A percentile compares a stretch with the other conserved stretches of the same genome.
phyloP scores from a whole-genome alignment of 2,113 vertebrate species.

The Siniperca knerii region DNA sequence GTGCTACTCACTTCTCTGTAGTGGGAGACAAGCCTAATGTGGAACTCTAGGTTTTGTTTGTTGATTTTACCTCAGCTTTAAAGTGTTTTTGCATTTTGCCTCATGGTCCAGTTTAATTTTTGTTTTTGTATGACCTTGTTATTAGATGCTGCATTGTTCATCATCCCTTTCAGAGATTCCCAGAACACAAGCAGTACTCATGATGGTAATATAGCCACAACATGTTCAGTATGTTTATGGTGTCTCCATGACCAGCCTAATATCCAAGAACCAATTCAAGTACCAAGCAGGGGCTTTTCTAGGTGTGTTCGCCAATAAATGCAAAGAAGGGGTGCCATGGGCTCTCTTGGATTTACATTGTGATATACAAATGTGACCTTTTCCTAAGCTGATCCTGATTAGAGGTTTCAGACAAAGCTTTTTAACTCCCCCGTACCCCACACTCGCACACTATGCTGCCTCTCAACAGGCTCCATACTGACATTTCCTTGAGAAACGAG shows the following conservation, averaged over 20 bases:
- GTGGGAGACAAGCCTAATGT: not conserved
- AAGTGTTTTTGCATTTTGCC: not conserved
- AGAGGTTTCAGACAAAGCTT: slow-evolving; percentile 67
- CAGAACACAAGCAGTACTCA: not conserved
- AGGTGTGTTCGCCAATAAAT: not conserved
- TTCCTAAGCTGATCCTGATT: slow-evolving; percentile 70
- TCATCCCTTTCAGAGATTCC: not conserved
- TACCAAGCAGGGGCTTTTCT: not conserved
- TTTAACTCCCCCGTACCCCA: slow-evolving; percentile 51
- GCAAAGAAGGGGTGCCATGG: not conserved
- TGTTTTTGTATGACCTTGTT: too few species aligned
- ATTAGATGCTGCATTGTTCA: not conserved
- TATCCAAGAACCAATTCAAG: not conserved
- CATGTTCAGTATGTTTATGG: not conserved
- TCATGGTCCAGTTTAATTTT: not conserved
- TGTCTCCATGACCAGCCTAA: not conserved
- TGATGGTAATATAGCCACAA: not conserved
- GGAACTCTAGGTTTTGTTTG: not conserved
- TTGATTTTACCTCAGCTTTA: not conserved
- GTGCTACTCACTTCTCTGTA: not conserved
- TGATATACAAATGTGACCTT: slow-evolving; percentile 75
- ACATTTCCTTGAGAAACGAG: slow-evolving; percentile 78
- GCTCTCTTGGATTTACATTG: slow-evolving; percentile 50
- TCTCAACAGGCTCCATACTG: slow-evolving; percentile 70
- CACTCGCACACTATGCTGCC: slow-evolving; percentile 32